Percentiles rank a stretch among this genome's conserved stretches.
Evolutionary conservation across 2,113 vertebrate species (phyloP).

Genomic region (Poeciliopsis turrubarensis): DNA sequence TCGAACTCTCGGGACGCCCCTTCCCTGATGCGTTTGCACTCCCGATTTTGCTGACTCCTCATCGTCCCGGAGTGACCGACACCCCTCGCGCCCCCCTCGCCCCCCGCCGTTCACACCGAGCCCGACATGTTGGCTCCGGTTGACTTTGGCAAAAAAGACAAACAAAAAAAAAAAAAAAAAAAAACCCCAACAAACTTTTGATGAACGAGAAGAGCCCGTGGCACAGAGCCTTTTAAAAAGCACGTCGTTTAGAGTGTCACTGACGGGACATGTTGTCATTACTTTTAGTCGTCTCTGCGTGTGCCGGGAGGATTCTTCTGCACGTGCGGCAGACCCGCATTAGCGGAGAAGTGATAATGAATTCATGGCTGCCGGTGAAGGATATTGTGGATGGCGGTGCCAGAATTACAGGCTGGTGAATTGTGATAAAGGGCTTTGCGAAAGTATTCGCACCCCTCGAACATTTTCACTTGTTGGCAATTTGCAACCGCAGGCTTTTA

Average conservation of each 20-base stretch:
- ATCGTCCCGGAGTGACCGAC: constrained; percentile 30
- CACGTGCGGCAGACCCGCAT: neutral
- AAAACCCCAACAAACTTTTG: constrained; percentile 40
- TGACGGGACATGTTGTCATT: constrained; percentile 23
- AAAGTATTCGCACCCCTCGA: neutral
- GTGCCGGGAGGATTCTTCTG: constrained; percentile 3
- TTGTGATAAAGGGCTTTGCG: neutral
- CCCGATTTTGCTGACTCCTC: constrained; percentile 14
- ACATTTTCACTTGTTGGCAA: neutral
- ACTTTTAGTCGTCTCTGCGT: neutral
- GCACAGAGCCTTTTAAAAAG: constrained; percentile 17
- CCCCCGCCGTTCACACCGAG: constrained; percentile 17
- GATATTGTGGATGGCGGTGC: neutral
- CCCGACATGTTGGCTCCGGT: constrained; percentile 7
- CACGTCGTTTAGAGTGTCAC: constrained; percentile 17
- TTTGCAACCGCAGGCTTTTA: neutral
- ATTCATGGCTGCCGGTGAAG: neutral
- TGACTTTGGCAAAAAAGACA: constrained; percentile 54
- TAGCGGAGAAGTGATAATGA: neutral
- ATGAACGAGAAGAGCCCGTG: constrained; percentile 36
- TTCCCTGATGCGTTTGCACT: constrained; percentile 14
- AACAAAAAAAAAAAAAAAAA: no score
- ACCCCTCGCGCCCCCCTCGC: constrained; percentile 11
- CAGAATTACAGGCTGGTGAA: neutral
- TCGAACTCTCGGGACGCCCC: no score